Conservation (phyloP, 2,888 invertebrate species). For the Frankliniella fusca region DNA sequence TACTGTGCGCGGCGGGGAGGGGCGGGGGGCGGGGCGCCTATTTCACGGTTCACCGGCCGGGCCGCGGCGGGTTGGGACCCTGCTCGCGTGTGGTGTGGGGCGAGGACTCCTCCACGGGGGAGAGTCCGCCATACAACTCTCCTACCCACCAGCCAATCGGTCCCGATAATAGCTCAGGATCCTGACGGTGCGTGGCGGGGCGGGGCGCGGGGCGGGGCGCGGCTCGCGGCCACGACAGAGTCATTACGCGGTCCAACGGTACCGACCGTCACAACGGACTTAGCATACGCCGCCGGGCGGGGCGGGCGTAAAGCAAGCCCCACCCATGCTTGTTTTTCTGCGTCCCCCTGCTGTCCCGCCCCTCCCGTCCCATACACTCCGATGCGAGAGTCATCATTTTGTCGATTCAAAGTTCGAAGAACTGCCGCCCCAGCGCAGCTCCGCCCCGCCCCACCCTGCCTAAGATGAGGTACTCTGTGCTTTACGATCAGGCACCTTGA, state of each 20-base stretch:
- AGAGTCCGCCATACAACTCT: not conserved
- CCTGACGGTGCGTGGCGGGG: not conserved
- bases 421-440: not conserved
- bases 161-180: conserved; percentile 6
- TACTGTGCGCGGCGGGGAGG: too few relatives aligned
- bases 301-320: not conserved
- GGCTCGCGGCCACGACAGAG: not conserved
- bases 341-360: not conserved
- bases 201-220: not conserved
- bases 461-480: too few relatives aligned
- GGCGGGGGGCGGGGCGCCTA: too few relatives aligned
- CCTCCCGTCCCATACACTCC: not conserved
- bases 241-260: not conserved
- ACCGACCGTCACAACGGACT: not conserved
- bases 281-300: not conserved
- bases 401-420: not conserved
- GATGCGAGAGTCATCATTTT: not conserved
- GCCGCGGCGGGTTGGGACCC: not conserved
- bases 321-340: not conserved
- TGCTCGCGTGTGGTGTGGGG: not conserved
- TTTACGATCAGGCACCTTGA: too few relatives aligned
- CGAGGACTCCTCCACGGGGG: not conserved
- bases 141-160: not conserved
- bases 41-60: too few relatives aligned
- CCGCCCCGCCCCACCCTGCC: too few relatives aligned